Conservation (phyloP, 2,113 vertebrate species). For the Malurus elegans region DNA sequence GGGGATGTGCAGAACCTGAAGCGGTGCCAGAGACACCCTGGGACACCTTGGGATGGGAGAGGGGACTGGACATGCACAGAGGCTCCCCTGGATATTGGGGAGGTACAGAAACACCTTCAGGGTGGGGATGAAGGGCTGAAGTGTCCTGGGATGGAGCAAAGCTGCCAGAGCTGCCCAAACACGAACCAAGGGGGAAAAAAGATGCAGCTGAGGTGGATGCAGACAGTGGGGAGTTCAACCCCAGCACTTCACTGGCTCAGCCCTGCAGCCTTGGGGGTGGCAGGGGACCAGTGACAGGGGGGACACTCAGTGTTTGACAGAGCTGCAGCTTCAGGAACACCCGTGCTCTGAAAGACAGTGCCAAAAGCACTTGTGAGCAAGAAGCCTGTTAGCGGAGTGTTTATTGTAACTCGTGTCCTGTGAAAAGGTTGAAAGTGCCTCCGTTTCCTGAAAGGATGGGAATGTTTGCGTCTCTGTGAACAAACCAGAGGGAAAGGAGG, state of each 20-base stretch:
- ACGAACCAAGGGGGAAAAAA: background rate
- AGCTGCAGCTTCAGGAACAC: background rate
- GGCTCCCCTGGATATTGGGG: background rate
- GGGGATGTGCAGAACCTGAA: fast-evolving
- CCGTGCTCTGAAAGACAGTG: background rate
- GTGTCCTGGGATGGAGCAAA: background rate
- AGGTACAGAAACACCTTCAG: background rate
- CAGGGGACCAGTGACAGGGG: background rate
- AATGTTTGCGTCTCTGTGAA: background rate
- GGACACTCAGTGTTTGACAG: background rate
- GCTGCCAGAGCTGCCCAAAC: background rate
- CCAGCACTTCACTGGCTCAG: fast-evolving
- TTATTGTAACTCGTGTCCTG: background rate
- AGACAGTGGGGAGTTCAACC: background rate
- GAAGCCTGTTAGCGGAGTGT: background rate
- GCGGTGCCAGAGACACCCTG: background rate
- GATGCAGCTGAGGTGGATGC: background rate
- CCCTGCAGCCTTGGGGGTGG: background rate
- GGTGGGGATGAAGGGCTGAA: background rate
- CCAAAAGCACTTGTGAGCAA: background rate
- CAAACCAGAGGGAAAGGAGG: background rate
- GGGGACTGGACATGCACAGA: fast-evolving
- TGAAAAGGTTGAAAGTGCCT: background rate
- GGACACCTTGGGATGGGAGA: background rate
- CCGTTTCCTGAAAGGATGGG: background rate